Conservation (phyloP, 2,113 vertebrate species). For the Equus quagga region DNA sequence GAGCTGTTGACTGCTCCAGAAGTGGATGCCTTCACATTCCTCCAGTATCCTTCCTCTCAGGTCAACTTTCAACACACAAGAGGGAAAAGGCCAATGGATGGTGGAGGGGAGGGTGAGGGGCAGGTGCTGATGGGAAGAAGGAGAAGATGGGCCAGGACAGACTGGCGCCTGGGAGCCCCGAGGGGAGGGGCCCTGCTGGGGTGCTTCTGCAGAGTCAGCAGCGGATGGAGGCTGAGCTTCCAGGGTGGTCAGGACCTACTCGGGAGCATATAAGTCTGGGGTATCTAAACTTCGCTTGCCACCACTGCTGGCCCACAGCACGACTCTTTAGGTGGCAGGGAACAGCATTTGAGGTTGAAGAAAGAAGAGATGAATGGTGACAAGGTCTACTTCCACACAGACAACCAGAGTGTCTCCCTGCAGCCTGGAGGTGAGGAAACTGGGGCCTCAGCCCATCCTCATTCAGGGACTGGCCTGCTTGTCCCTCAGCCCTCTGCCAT, state of each 20-base stretch:
- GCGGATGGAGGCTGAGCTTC: not conserved
- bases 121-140: not conserved
- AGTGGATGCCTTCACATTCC: not conserved
- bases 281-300: not conserved
- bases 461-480: not conserved
- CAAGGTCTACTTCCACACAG: slow-evolving; percentile 24
- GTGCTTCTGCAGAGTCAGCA: slow-evolving; percentile 60
- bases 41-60: not conserved
- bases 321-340: not conserved
- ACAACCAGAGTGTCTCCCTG: slow-evolving; percentile 54
- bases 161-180: not conserved
- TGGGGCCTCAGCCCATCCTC: not conserved
- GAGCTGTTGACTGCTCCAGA: not conserved
- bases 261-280: not conserved
- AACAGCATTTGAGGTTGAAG: not conserved
- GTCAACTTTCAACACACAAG: not conserved
- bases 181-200: not conserved
- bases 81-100: not conserved
- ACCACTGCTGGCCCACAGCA: not conserved
- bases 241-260: not conserved
- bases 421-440: slow-evolving; percentile 57
- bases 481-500: not conserved
- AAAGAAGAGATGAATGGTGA: not conserved
- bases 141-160: not conserved
- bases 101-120: not conserved